These are phyloP conservation scores for Bhutanitis thaidina DNA, from an alignment of 2,888 invertebrate genomes.

Conservation along the genomic window DNA sequence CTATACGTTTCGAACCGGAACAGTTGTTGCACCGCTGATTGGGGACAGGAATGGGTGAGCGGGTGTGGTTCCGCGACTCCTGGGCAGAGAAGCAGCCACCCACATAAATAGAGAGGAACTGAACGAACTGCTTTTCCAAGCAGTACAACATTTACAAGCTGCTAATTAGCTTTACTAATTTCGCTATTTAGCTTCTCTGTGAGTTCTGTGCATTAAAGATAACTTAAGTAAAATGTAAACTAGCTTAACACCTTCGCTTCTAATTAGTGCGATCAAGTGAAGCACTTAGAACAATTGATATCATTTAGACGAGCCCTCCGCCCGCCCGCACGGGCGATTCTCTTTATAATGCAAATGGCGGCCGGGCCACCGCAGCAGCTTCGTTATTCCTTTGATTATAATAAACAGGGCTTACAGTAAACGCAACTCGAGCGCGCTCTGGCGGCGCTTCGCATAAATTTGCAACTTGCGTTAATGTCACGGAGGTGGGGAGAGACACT, in stretches of 20 bases:
- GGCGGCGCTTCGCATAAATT: slow-evolving; percentile 4
- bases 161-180: too few species aligned
- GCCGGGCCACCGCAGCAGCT: slow-evolving; percentile 10
- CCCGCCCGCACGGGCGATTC: neutral
- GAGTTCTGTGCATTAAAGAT: too few species aligned
- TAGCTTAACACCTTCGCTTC: neutral
- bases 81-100: too few species aligned
- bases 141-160: too few species aligned
- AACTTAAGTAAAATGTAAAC: too few species aligned
- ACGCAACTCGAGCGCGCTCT: slow-evolving; percentile 20
- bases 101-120: too few species aligned
- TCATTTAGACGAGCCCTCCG: neutral
- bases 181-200: too few species aligned
- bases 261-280: neutral
- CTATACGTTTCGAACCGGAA: too few species aligned
- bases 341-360: slow-evolving; percentile 36
- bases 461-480: neutral
- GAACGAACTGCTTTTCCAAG: too few species aligned
- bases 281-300: neutral
- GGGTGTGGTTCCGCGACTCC: too few species aligned
- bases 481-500: neutral
- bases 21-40: too few species aligned
- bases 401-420: slow-evolving; percentile 38
- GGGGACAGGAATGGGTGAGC: too few species aligned
- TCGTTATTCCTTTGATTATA: slow-evolving; percentile 45